Percentiles rank a stretch among this genome's conserved stretches.
These are phyloP conservation scores for Copidosoma floridanum DNA, from an alignment of 1,140 invertebrate genomes.

Conservation along the genomic window DNA sequence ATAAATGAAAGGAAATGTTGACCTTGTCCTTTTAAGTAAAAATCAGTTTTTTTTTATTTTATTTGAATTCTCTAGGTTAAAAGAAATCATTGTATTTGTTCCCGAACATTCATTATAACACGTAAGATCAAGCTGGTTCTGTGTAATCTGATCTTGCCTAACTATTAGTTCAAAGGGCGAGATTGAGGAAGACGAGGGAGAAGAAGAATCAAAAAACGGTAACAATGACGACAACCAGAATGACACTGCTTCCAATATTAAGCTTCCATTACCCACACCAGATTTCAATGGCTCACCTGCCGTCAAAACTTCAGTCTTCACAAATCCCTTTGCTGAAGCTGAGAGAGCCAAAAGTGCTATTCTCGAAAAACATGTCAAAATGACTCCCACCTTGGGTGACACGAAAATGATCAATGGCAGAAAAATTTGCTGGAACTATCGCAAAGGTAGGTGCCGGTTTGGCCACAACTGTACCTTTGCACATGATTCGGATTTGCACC, in stretches of 20 bases:
- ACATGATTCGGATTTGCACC: constrained; percentile 82
- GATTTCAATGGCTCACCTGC: constrained; percentile 53
- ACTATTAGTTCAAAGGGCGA: constrained; percentile 52
- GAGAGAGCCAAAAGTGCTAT: constrained; percentile 83
- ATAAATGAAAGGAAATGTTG: no score
- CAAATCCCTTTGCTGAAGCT: constrained; percentile 86
- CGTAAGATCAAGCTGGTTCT: constrained; percentile 43
- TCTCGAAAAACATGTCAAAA: constrained; percentile 91
- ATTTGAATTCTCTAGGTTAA: no score
- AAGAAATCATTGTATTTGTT: no score
- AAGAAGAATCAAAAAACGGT: constrained; percentile 31
- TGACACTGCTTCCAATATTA: constrained; percentile 46
- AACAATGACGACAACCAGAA: constrained; percentile 32
- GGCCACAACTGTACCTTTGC: constrained; percentile 91
- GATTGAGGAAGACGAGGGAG: constrained; percentile 34
- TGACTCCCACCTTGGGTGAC: constrained; percentile 71
- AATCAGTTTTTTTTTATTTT: no score
- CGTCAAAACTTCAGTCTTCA: constrained; percentile 72
- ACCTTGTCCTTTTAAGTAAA: no score
- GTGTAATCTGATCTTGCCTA: constrained; percentile 57
- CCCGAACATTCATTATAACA: no score
- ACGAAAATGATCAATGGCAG: constrained; percentile 78
- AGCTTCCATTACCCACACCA: constrained; percentile 58
- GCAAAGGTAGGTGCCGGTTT: constrained; percentile 85
- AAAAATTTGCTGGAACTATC: constrained; percentile 91